A percentile compares a stretch with the other conserved stretches of the same genome.
Evolutionary conservation across 2,113 vertebrate species (phyloP).

Genomic region (Microcebus tavaratra): DNA sequence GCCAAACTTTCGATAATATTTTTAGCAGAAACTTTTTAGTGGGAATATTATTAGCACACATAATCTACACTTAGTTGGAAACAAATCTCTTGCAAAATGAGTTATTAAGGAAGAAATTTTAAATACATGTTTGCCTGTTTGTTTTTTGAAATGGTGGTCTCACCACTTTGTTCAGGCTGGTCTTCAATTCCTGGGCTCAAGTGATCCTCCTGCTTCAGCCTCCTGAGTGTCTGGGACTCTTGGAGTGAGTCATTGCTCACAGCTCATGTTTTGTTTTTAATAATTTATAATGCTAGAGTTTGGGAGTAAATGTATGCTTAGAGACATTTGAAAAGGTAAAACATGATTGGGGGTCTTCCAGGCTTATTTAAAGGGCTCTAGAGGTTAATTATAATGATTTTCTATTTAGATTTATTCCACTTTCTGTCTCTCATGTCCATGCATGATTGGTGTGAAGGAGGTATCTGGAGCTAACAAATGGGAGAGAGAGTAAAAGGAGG

Average conservation of each 20-base stretch:
- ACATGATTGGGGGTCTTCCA: background rate
- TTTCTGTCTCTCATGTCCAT: background rate
- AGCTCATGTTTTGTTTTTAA: constrained; percentile 23
- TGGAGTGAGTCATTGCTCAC: too few relatives aligned
- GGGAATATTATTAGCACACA: constrained; percentile 32
- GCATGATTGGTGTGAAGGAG: background rate
- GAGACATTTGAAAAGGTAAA: constrained; percentile 56
- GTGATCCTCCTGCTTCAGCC: too few relatives aligned
- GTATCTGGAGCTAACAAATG: background rate
- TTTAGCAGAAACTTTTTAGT: constrained; percentile 16
- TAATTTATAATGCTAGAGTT: background rate
- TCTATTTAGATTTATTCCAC: constrained; percentile 27
- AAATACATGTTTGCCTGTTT: background rate
- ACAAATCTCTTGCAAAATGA: constrained; percentile 37
- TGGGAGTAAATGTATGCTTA: background rate
- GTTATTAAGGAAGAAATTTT: background rate
- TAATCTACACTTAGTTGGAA: background rate
- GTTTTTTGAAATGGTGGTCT: too few relatives aligned
- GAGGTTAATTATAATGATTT: constrained; percentile 50
- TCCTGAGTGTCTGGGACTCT: too few relatives aligned
- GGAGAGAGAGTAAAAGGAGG: background rate
- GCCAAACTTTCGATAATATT: background rate
- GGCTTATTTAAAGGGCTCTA: constrained; percentile 43
- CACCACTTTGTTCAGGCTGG: too few relatives aligned
- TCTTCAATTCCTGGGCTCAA: too few relatives aligned